Percentiles rank a stretch among this genome's conserved stretches.
Evolutionary conservation across 2,113 vertebrate genomes (phyloP).

Genomic region (Genyomyrus donnyi): DNA sequence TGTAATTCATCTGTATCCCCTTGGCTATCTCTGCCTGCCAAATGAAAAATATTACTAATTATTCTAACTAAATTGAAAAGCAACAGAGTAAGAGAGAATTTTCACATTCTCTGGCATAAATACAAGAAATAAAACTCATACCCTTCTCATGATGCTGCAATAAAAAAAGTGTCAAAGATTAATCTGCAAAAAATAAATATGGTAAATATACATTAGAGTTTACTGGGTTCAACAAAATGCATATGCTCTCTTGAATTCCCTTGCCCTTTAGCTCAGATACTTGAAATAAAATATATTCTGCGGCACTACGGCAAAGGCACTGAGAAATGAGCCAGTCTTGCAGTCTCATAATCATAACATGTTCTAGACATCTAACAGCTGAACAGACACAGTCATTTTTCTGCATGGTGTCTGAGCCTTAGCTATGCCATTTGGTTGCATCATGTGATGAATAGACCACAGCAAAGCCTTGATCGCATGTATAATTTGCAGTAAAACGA

Average conservation of each 20-base stretch:
- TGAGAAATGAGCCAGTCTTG: background rate
- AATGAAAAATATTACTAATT: background rate
- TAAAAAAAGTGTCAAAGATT: background rate
- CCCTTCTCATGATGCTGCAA: background rate
- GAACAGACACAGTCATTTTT: background rate
- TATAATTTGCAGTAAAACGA: constrained; percentile 2
- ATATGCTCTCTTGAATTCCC: background rate
- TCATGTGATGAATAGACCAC: background rate
- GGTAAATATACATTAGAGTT: background rate
- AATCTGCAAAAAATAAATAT: background rate
- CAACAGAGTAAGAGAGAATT: background rate
- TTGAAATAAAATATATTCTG: background rate
- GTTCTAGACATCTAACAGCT: background rate
- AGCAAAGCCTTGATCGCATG: background rate
- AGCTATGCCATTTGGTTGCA: background rate
- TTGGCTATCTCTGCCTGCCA: background rate
- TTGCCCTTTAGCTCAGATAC: background rate
- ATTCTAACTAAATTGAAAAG: constrained; percentile 1
- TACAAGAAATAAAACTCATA: background rate
- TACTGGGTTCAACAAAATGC: background rate
- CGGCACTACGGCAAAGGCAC: background rate
- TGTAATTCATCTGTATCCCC: background rate
- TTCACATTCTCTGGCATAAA: background rate
- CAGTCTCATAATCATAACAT: background rate
- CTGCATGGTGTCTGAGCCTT: background rate